Conservation (phyloP, 1,140 invertebrate genomes). For the Marisa cornuarietis region DNA sequence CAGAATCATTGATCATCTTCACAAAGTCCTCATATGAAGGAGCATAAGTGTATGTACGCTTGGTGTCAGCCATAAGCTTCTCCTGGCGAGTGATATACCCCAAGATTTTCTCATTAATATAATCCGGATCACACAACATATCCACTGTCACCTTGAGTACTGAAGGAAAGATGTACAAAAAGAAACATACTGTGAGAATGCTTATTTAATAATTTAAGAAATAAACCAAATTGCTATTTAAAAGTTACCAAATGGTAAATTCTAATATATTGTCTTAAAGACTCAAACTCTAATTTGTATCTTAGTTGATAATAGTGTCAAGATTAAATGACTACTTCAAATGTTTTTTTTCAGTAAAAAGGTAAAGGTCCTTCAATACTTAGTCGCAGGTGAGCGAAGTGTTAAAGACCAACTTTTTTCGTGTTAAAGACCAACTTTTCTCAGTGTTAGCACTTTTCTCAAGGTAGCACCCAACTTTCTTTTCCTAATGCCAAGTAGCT, state of each 20-base stretch:
- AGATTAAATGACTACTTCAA: neutral
- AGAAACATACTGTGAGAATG: neutral
- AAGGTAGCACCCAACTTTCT: too few relatives aligned
- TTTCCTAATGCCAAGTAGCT: too few relatives aligned
- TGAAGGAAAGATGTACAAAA: slow-evolving; percentile 64
- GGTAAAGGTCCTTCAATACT: too few relatives aligned
- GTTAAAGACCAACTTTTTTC: too few relatives aligned
- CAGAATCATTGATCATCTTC: slow-evolving; percentile 82
- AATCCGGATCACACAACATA: slow-evolving; percentile 87
- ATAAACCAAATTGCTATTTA: neutral
- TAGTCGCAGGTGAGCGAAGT: too few relatives aligned
- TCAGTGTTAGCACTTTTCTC: too few relatives aligned
- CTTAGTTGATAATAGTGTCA: neutral
- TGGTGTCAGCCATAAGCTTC: slow-evolving; percentile 78
- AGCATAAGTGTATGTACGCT: slow-evolving; percentile 85
- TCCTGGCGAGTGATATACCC: slow-evolving; percentile 81
- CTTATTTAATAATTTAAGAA: neutral
- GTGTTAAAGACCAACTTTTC: too few relatives aligned
- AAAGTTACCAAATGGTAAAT: neutral
- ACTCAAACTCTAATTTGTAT: neutral
- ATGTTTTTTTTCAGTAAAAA: too few relatives aligned
- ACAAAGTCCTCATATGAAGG: slow-evolving; percentile 91
- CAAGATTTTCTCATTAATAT: slow-evolving; percentile 88
- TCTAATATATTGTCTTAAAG: neutral
- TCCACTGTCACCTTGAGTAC: slow-evolving; percentile 86